Percentiles rank a stretch among this genome's conserved stretches.
phyloP scores from a whole-genome alignment of 2,888 invertebrate genomes.

The Coenonympha arcania region DNA sequence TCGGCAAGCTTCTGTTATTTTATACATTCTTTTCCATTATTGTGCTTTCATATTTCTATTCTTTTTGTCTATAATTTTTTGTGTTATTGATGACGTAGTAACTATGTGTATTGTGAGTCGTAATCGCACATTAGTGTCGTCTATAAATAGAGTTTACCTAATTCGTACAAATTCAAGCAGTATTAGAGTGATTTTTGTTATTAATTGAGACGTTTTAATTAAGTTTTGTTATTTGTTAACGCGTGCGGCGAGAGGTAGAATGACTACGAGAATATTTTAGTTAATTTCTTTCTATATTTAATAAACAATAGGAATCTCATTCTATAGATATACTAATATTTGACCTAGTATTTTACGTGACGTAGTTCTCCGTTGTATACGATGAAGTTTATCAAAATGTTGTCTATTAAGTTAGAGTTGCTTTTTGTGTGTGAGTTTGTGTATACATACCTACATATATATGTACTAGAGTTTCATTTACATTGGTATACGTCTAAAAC shows the following conservation, averaged over 20 bases:
- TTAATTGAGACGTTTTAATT: constrained; percentile 68
- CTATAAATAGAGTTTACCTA: constrained; percentile 55
- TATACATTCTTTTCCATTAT: too few species aligned
- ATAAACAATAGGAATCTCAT: constrained; percentile 25
- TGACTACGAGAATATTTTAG: constrained; percentile 20
- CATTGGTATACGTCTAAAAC: too few species aligned
- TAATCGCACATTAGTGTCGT: constrained; percentile 51
- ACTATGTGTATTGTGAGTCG: constrained; percentile 46
- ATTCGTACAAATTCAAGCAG: constrained; percentile 73
- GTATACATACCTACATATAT: not conserved
- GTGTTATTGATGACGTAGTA: constrained; percentile 6
- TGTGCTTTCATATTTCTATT: constrained; percentile 16
- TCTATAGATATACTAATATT: constrained; percentile 15
- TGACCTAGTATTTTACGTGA: too few species aligned
- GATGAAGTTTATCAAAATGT: constrained; percentile 18
- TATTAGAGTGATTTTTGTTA: constrained; percentile 74
- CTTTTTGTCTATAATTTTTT: constrained; percentile 10
- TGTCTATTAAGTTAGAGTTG: constrained; percentile 16
- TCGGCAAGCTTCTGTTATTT: constrained; percentile 26
- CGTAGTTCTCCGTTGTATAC: constrained; percentile 24
- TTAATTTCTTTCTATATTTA: constrained; percentile 13
- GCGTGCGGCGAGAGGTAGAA: constrained; percentile 37
- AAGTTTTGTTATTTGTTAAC: constrained; percentile 72
- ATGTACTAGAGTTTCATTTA: too few species aligned
- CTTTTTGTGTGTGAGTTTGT: not conserved